A percentile compares a stretch with the other conserved stretches of the same genome.
Conservation (phyloP, 2,888 invertebrate species). For the Nineta flava region DNA sequence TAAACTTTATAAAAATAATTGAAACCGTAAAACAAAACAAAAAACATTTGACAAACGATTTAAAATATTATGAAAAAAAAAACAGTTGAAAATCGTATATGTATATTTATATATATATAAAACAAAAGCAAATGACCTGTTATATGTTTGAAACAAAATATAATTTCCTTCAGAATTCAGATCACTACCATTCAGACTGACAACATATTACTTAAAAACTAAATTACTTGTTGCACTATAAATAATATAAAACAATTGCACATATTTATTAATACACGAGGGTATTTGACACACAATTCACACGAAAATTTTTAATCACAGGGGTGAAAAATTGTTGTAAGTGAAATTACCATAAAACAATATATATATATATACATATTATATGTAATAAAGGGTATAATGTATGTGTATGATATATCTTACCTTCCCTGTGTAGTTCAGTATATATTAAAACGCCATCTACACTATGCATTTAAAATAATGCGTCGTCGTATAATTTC, state of each 20-base stretch:
- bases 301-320: constrained; percentile 8
- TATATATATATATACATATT: constrained; percentile 6
- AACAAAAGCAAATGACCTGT: constrained; percentile 31
- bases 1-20: neutral
- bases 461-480: constrained; percentile 20
- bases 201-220: constrained; percentile 12
- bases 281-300: neutral
- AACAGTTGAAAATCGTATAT: constrained; percentile 17
- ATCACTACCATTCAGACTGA: constrained; percentile 10
- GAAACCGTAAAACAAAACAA: neutral
- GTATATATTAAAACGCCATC: constrained; percentile 27
- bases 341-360: constrained; percentile 23
- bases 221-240: neutral
- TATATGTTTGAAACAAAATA: constrained; percentile 15
- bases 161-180: constrained; percentile 22
- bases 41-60: neutral
- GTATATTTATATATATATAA: constrained; percentile 15
- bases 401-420: constrained; percentile 15
- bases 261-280: neutral
- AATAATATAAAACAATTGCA: neutral
- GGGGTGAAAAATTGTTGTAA: constrained; percentile 13
- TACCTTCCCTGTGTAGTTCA: constrained; percentile 27
- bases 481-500: constrained; percentile 22
- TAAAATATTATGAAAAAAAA: neutral
- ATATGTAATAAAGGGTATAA: constrained; percentile 20